Conservation (phyloP, 2,113 vertebrate species). For the Cephalopterus ornatus region DNA sequence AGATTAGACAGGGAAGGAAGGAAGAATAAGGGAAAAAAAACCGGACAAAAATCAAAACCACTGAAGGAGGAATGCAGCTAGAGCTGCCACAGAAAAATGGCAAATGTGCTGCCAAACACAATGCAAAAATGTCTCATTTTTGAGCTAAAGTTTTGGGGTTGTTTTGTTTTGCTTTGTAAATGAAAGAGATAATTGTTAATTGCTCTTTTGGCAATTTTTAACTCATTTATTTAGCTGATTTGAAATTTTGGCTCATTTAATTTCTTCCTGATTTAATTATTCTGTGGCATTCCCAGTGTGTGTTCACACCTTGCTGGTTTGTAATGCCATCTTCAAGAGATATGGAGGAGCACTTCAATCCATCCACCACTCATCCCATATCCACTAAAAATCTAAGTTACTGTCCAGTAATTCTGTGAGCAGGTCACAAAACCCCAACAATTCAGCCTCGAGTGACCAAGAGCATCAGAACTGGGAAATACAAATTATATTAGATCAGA, state of each 20-base stretch:
- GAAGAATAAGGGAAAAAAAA: not conserved
- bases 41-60: not conserved
- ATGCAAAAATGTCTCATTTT: not conserved
- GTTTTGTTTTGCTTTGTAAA: not conserved
- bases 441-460: not conserved
- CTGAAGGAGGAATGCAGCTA: not conserved
- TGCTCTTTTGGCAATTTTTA: not conserved
- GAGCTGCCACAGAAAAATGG: not conserved
- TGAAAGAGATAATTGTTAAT: not conserved
- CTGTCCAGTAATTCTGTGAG: not conserved
- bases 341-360: conserved; percentile 72
- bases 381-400: conserved; percentile 71
- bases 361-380: conserved; percentile 61
- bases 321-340: conserved; percentile 76
- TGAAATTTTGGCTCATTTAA: not conserved
- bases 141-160: not conserved
- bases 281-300: conserved; percentile 36
- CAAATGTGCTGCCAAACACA: not conserved
- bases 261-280: not conserved
- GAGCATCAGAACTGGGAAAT: not conserved
- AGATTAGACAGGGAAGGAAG: not conserved
- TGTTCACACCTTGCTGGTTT: conserved; percentile 76
- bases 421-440: not conserved
- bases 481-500: fast-evolving
- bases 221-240: not conserved